Evolutionary conservation across 2,888 invertebrate genomes (phyloP).

Genomic region (Amorpha juglandis): DNA sequence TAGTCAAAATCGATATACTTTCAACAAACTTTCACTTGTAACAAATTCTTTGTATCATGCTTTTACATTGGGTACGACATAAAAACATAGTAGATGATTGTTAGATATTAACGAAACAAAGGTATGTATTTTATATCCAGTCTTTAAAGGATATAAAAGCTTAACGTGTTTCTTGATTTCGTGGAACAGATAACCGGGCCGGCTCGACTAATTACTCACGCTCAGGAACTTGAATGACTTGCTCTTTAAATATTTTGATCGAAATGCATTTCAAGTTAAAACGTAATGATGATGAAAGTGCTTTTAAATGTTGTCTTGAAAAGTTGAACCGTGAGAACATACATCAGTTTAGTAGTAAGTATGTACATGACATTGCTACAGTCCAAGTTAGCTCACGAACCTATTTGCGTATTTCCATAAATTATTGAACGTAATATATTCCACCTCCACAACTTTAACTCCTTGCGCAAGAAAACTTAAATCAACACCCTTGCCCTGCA

Average conservation of each 20-base stretch:
- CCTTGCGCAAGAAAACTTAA: slow-evolving; percentile 15
- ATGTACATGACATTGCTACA: not conserved
- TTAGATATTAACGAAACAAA: slow-evolving; percentile 4
- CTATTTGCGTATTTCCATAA: slow-evolving; percentile 18
- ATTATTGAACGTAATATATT: slow-evolving; percentile 13
- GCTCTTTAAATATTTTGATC: slow-evolving; percentile 11
- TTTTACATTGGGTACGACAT: not conserved
- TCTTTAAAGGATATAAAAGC: slow-evolving; percentile 18
- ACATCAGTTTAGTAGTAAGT: not conserved
- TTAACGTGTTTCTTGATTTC: slow-evolving; percentile 23
- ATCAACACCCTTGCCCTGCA: slow-evolving; percentile 14
- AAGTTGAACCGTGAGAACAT: not conserved
- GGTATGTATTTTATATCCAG: not conserved
- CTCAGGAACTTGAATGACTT: slow-evolving; percentile 1
- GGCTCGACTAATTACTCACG: slow-evolving; percentile 13
- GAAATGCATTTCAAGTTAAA: not conserved
- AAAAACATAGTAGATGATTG: not conserved
- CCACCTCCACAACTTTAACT: slow-evolving; percentile 17
- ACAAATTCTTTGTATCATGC: no score
- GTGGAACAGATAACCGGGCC: slow-evolving; percentile 19
- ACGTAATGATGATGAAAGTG: not conserved
- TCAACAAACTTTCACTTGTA: no score
- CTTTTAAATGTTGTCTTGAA: not conserved
- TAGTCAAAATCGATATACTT: not conserved
- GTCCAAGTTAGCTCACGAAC: slow-evolving; percentile 7